Percentiles rank a stretch among this genome's conserved stretches.
phyloP scores from a whole-genome alignment of 92 coral and sea anemone genomes.

The Muricea muricata region DNA sequence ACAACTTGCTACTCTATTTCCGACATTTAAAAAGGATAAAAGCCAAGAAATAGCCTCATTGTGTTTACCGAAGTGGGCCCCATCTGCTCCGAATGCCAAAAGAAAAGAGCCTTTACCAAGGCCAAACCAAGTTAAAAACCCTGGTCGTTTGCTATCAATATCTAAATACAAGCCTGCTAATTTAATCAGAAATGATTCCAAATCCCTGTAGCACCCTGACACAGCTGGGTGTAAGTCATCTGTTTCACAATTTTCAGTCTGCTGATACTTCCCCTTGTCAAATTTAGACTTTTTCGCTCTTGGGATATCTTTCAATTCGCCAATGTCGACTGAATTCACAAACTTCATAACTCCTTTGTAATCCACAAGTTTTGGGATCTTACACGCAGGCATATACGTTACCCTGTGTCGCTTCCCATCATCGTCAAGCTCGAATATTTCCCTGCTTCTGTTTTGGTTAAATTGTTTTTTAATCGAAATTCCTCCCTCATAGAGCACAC shows the following conservation, averaged over 20 bases:
- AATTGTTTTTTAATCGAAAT: conserved; percentile 57
- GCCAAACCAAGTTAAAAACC: conserved; percentile 44
- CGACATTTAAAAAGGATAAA: conserved; percentile 29
- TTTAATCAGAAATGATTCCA: conserved; percentile 49
- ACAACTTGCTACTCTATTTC: conserved; percentile 47
- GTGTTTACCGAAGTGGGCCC: conserved; percentile 48
- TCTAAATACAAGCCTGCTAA: conserved; percentile 42
- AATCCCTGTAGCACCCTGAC: conserved; percentile 40
- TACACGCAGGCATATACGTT: conserved; percentile 42
- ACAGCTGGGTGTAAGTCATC: conserved; percentile 32
- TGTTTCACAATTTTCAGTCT: conserved; percentile 5
- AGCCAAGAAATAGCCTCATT: conserved; percentile 44
- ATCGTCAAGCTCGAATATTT: conserved; percentile 25
- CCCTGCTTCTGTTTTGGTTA: conserved; percentile 44
- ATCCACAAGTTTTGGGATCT: conserved; percentile 15
- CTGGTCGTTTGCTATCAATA: conserved; percentile 9
- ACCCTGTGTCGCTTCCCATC: conserved; percentile 30
- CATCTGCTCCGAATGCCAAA: conserved; percentile 50
- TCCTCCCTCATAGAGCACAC: conserved; percentile 60
- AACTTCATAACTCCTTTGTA: conserved; percentile 41
- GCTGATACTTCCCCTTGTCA: conserved; percentile 23
- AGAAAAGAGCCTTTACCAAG: conserved; percentile 27
- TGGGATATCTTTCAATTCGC: conserved; percentile 12
- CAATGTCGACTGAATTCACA: conserved; percentile 34
- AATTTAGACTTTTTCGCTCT: conserved; percentile 23